Evolutionary conservation across 2,888 invertebrate species (phyloP).

Genomic region (Tetragonula carbonaria): DNA sequence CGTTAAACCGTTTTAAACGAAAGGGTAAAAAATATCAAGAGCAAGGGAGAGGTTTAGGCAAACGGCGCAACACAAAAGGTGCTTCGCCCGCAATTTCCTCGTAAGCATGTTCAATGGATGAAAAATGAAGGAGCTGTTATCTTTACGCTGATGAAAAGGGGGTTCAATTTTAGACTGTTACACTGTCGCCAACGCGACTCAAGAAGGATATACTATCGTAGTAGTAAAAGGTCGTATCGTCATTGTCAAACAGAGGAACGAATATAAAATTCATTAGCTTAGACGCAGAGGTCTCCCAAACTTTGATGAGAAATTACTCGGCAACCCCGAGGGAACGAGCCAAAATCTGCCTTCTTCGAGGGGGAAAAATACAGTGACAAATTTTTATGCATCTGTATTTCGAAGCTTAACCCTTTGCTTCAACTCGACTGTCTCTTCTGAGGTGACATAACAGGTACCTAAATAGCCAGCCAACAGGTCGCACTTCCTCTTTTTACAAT

Average conservation of each 20-base stretch:
- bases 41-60: not conserved
- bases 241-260: not conserved
- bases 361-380: too few species aligned
- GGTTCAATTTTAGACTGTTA: not conserved
- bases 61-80: not conserved
- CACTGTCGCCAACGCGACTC: not conserved
- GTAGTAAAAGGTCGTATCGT: not conserved
- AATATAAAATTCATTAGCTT: not conserved
- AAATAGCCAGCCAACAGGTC: too few species aligned
- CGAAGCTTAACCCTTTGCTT: too few species aligned
- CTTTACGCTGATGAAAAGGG: not conserved
- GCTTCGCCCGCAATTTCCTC: not conserved
- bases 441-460: too few species aligned
- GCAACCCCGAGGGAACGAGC: too few species aligned
- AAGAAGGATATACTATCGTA: not conserved
- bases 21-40: not conserved
- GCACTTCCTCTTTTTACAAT: too few species aligned
- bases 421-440: too few species aligned
- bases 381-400: too few species aligned
- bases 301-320: too few species aligned
- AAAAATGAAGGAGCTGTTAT: not conserved
- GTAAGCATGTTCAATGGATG: not conserved
- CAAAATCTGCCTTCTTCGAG: too few species aligned
- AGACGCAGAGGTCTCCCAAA: too few species aligned
- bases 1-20: not conserved